phyloP scores from a whole-genome alignment of 2,797 vertebrate species.

The Cossypha polioptera region DNA sequence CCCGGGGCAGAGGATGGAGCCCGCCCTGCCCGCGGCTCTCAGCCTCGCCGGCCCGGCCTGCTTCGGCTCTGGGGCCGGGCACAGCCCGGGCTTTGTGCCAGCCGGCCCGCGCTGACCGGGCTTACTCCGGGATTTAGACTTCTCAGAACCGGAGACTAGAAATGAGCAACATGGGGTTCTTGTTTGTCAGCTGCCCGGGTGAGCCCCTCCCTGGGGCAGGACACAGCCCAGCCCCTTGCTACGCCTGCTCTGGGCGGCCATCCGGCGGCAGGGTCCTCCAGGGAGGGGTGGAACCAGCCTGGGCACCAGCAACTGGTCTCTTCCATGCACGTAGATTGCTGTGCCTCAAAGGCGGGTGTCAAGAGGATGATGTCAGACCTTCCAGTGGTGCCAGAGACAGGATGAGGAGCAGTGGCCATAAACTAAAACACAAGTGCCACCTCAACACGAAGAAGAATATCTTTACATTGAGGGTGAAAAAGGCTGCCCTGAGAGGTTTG shows the following conservation, averaged over 20 bases:
- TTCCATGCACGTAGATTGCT: fast-evolving
- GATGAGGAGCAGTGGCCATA: neutral
- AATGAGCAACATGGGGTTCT: neutral
- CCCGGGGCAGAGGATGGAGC: fast-evolving
- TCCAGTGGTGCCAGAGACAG: neutral
- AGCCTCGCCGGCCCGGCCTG: fast-evolving
- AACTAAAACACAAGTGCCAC: neutral
- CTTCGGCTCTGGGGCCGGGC: fast-evolving
- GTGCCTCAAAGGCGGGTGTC: fast-evolving
- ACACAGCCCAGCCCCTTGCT: fast-evolving
- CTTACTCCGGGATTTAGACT: neutral
- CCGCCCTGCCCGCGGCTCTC: fast-evolving
- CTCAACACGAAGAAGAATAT: neutral
- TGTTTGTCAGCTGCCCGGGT: fast-evolving
- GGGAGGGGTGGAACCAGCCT: fast-evolving
- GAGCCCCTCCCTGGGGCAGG: fast-evolving
- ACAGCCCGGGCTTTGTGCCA: fast-evolving
- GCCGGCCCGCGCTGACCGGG: fast-evolving
- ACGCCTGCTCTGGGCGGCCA: neutral
- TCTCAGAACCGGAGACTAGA: neutral
- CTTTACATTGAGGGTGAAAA: neutral
- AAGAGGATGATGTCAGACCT: neutral
- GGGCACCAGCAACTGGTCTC: neutral
- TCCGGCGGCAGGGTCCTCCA: neutral
- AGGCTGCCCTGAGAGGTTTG: neutral